Percentiles rank a stretch among this genome's conserved stretches.
phyloP scores from a whole-genome alignment of 2,888 invertebrate genomes.

The Mesochorus sp. region DNA sequence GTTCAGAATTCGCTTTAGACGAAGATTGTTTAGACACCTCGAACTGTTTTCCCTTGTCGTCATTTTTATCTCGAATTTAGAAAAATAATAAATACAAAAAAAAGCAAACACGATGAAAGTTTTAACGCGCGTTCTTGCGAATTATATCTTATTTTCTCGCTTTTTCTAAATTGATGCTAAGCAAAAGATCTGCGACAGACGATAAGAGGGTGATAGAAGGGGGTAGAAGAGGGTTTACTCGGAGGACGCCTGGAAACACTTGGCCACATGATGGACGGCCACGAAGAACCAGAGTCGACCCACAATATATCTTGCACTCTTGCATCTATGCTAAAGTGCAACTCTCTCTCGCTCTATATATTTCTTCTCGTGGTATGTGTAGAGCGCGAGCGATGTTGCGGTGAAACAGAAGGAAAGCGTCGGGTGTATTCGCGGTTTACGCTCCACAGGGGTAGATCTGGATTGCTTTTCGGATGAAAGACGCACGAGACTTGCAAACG shows the following conservation, averaged over 20 bases:
- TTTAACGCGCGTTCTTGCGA: slow-evolving; percentile 4
- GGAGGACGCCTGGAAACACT: slow-evolving; percentile 47
- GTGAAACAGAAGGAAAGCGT: slow-evolving; percentile 10
- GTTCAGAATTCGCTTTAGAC: slow-evolving; percentile 33
- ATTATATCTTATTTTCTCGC: slow-evolving; percentile 2
- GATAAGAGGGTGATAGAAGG: not conserved
- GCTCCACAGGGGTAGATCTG: slow-evolving; percentile 20
- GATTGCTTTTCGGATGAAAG: slow-evolving; percentile 25
- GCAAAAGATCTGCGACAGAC: slow-evolving; percentile 32
- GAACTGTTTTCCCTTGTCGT: no score
- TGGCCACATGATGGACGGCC: slow-evolving; percentile 57
- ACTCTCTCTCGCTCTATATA: not conserved
- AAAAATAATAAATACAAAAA: no score
- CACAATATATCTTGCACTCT: slow-evolving; percentile 4
- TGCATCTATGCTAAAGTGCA: slow-evolving; percentile 46
- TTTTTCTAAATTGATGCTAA: slow-evolving; percentile 41
- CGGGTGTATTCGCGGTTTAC: slow-evolving; percentile 27
- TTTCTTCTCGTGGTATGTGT: not conserved
- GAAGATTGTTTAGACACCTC: no score
- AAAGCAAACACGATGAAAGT: no score
- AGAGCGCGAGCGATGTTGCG: slow-evolving; percentile 3
- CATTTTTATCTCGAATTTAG: no score
- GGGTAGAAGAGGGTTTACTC: slow-evolving; percentile 20
- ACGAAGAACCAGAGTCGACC: slow-evolving; percentile 32
- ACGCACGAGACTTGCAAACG: not conserved